Evolutionary conservation across 2,113 vertebrate species (phyloP), one percentile per base, ranked within the genome.

Genomic region (Theristicus caerulescens): DNA sequence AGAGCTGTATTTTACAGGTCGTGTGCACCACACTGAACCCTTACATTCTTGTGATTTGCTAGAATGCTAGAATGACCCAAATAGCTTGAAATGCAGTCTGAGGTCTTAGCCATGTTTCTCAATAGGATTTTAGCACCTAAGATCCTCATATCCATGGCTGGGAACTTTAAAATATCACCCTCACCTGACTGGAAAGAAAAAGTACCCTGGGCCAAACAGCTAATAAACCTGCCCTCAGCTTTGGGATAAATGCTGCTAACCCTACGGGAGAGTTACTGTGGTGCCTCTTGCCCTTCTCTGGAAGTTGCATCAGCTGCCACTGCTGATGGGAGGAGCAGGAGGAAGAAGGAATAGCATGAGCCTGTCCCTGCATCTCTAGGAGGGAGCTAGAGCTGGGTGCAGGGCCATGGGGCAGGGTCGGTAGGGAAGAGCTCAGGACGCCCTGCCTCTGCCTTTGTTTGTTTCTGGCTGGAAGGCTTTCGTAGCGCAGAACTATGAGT

Each of bases 391-490:
- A 81, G 14, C 20, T 64, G 42, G 10, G 5, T 12, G 4, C n/a
- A 54, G 77, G 61, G 18, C 27, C 0, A 0, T 42, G n/a, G 40
- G 27, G 22, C 59, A 66, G 54, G 18, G 29, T 26, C 0, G 0
- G 36, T 7, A 36, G 42, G 24, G 61, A 42, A 29, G 38, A 55
- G 44, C 16, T 67, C 1, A 1, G 34, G 24, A 38, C 8, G 6
- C 12, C 25, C 38, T 0, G 0, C 26, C 24, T 52, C 24, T 52
- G 6, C 38, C 29, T 42, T 46, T 0, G 0, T 62, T 22, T 51
- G 12, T 71, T 54, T 26, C 61, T 79, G 51, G 8, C 40, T 84
- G 16, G 24, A 57, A 52, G 54, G 54, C 46, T 88, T 73, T 72
- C 5, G 3, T 8, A 49, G 44, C 19, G 40, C 14, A 22, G 64